Evolutionary conservation across 2,113 vertebrate species (phyloP), one percentile per base, ranked within the genome.

Genomic region (Benitochromis conjunctus): DNA sequence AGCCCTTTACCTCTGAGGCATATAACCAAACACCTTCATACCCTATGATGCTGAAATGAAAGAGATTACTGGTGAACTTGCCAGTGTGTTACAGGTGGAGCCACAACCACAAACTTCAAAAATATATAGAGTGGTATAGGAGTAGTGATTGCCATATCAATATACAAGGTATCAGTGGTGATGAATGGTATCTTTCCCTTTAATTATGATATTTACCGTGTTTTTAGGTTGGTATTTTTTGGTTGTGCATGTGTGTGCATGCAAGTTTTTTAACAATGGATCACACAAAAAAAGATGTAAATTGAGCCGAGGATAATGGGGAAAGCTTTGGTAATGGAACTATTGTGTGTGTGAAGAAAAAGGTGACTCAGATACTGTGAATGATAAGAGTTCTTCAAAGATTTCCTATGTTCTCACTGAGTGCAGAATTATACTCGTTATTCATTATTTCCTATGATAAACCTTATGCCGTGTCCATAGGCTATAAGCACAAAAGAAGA

Each of bases 121-220:
- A 48, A 48, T 48, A 48, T 29, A 48, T 9, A 51, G 24, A 29
- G 0, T 19, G 9, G 6, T 29, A 51, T 51, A 19, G 26, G 43
- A 76, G 24, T 31, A 51, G 5, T 51, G 16, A 5, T 76, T 29
- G 69, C 46, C 10, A 6, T 51, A 29, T 51, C 43, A 51, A 48
- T 29, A 76, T 51, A 76, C 6, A 31, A 19, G 31, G 24, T 76
- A 31, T 76, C 24, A 2, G 2, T 51, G 46, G 10, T 51, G 26
- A 18, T 76, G 46, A 51, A 76, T 76, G 16, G 46, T 31, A 51
- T 16, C 9, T 31, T 51, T 19, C 43, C 43, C 69, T 89, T 87
- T 71, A 36, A 58, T 83, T 88, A 66, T 90, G 81, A 87, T 90
- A 90, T 86, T 92, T 87, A 88, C n/a, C 80, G 88, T 26, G 79